phyloP scores from a whole-genome alignment of 2,888 invertebrate genomes.

The Mimumesa dahlbomi region DNA sequence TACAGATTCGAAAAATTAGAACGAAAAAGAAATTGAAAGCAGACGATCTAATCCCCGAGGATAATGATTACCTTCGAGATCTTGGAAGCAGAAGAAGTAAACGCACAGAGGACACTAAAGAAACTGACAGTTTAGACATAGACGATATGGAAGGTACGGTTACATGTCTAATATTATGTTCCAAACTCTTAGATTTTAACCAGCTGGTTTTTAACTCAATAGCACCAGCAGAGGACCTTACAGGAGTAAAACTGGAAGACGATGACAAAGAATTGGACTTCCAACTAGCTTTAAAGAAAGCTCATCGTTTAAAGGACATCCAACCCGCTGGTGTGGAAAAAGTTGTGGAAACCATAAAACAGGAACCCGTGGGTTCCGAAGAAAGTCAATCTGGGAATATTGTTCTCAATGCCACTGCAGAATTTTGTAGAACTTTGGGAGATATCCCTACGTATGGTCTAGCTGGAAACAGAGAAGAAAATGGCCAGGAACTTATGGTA shows the following conservation, averaged over 20 bases:
- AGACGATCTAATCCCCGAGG: slow-evolving; percentile 85
- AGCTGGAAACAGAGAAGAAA: slow-evolving; percentile 93
- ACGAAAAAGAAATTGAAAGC: slow-evolving; percentile 85
- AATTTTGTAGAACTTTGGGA: slow-evolving; percentile 97
- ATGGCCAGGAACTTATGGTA: slow-evolving; percentile 86
- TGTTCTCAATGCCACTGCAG: slow-evolving; percentile 95
- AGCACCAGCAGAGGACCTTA: slow-evolving; percentile 74
- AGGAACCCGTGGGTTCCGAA: slow-evolving; percentile 72
- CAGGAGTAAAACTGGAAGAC: slow-evolving; percentile 84
- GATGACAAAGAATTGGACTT: slow-evolving; percentile 87
- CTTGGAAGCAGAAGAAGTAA: slow-evolving; percentile 80
- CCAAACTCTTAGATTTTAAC: neutral
- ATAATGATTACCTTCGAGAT: slow-evolving; percentile 76
- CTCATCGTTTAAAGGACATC: slow-evolving; percentile 85
- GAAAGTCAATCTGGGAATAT: slow-evolving; percentile 82
- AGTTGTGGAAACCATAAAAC: slow-evolving; percentile 83
- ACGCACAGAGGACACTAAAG: slow-evolving; percentile 71
- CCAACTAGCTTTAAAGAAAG: slow-evolving; percentile 86
- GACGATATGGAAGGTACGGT: slow-evolving; percentile 84
- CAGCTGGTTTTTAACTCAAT: neutral
- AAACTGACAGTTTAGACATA: slow-evolving; percentile 79
- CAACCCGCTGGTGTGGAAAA: slow-evolving; percentile 82
- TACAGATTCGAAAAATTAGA: slow-evolving; percentile 84
- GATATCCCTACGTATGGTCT: slow-evolving; percentile 97
- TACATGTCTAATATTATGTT: neutral